Evolutionary conservation across 2,113 vertebrate species (phyloP).

Genomic region (Lathamus discolor): DNA sequence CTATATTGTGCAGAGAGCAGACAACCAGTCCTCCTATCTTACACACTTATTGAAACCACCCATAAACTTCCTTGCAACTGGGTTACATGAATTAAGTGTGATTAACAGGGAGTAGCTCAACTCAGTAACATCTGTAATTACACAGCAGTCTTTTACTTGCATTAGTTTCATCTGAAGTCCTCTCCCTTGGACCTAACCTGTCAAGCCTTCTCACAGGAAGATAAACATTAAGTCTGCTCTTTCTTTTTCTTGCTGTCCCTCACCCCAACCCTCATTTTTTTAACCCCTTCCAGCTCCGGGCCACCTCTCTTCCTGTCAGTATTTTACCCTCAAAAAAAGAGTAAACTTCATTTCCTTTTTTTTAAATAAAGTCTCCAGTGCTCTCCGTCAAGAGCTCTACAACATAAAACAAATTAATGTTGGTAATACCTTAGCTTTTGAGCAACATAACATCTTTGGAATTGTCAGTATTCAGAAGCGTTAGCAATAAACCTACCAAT

Average conservation of each 20-base stretch:
- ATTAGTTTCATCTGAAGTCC: not conserved
- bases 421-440: not conserved
- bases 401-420: not conserved
- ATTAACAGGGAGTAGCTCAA: slow-evolving; percentile 26
- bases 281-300: not conserved
- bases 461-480: not conserved
- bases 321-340: not conserved
- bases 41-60: not conserved
- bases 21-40: not conserved
- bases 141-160: not conserved
- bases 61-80: not conserved
- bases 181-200: not conserved
- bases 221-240: not conserved
- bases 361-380: not conserved
- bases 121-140: not conserved
- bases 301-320: not conserved
- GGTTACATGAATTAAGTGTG: slow-evolving; percentile 7
- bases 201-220: not conserved
- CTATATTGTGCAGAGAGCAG: not conserved
- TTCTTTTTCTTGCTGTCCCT: not conserved
- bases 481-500: not conserved
- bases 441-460: not conserved
- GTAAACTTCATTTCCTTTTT: not conserved
- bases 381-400: not conserved
- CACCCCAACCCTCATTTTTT: not conserved